Evolutionary conservation across 2,888 invertebrate species (phyloP), one percentile per base, ranked within the genome.

Genomic region (Caenorhabditis sulstoni): DNA sequence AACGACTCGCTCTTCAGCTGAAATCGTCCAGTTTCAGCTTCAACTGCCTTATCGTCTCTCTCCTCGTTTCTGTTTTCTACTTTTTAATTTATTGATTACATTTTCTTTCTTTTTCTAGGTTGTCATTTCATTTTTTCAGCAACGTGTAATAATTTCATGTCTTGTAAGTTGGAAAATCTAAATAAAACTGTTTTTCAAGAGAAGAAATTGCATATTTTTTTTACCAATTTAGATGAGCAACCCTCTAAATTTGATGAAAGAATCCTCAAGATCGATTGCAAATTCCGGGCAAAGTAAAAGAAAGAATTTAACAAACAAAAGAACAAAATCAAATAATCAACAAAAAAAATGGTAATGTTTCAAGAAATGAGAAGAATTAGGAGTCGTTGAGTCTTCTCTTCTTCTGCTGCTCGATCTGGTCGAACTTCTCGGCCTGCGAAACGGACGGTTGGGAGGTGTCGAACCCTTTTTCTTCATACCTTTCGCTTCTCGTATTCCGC

Each of bases 401-500:
- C 62, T 83, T 83, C 47, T 76, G 61, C 41, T 76, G 61, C 37
- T 79, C 76, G 22, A 76, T 64, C 35, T 58, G 37, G 18, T 67
- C 76, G 41, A 83, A 78, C 61, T 81, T 83, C 14, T 81, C 81
- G n/a, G 55, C 62, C 81, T 78, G 52, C 23, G 61, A 64, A 35
- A 47, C 37, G 39, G 3, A 37, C 11, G 5, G 37, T 8, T 37
- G 5, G 37, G 11, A 37, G 37, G n/a, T n/a, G n/a, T n/a, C n/a
- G n/a, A n/a, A n/a, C n/a, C n/a, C n/a, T 18, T 16, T 8, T 16
- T 18, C 16, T 18, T 29, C 47, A 35, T 5, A 79, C 82, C 74
- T 84, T 84, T 70, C 83, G 41, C 45, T 81, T 81, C 37, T 80
- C 81, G 45, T 84, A 84, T n/a, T 81, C 81, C n/a, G 67, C 70